Evolutionary conservation across 2,888 invertebrate species (phyloP).

Genomic region (Tetanocera ferruginea): DNA sequence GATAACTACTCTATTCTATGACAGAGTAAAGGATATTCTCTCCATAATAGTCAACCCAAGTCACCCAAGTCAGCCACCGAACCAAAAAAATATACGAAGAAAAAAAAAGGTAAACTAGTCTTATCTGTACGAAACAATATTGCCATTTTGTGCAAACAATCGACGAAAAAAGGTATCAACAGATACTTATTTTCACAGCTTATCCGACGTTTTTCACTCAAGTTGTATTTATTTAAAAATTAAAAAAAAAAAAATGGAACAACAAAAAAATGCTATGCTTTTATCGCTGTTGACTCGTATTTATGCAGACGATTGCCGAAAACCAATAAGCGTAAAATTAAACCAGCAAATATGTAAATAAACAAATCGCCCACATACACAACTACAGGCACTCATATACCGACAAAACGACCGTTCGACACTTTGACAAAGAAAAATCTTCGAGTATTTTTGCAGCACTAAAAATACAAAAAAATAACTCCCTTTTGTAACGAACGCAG

Average conservation of each 20-base stretch:
- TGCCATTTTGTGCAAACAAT: constrained; percentile 29
- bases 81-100: background rate
- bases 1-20: too few species aligned
- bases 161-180: constrained; percentile 15
- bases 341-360: constrained; percentile 58
- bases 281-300: constrained; percentile 65
- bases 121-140: constrained; percentile 4
- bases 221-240: constrained; percentile 59
- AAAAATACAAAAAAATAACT: constrained; percentile 43
- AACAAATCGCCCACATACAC: background rate
- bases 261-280: constrained; percentile 45
- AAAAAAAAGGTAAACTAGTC: background rate
- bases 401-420: constrained; percentile 28
- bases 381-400: background rate
- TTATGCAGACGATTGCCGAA: constrained; percentile 70
- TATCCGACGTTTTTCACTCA: constrained; percentile 57
- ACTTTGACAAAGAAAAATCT: constrained; percentile 39
- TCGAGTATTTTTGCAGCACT: constrained; percentile 6
- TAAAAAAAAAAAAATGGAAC: background rate
- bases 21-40: background rate
- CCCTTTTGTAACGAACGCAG: constrained; percentile 38
- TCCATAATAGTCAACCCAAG: background rate
- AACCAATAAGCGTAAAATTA: constrained; percentile 71
- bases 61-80: background rate
- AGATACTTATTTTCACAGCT: constrained; percentile 4